Conservation (phyloP, 2,113 vertebrate species). For the Phylloscopus whistleri region DNA sequence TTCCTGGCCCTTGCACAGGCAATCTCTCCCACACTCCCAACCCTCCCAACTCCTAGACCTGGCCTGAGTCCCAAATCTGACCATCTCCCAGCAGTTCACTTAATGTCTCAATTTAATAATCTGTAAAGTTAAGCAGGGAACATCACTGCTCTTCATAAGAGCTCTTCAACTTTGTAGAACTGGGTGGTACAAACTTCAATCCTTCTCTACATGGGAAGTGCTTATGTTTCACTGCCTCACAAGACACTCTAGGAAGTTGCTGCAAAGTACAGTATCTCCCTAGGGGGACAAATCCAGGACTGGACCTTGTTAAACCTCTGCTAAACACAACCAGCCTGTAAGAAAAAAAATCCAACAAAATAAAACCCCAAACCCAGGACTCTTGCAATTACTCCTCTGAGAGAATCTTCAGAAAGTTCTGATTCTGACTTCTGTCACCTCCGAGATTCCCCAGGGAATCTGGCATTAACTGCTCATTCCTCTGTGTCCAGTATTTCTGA, state of each 20-base stretch:
- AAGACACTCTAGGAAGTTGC: background rate
- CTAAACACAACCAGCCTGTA: background rate
- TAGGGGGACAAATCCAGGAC: background rate
- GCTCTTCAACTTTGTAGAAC: background rate
- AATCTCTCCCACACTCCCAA: background rate
- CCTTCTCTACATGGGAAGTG: background rate
- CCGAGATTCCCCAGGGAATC: background rate
- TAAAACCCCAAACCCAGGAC: background rate
- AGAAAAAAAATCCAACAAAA: background rate
- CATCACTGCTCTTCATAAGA: background rate
- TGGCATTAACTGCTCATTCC: background rate
- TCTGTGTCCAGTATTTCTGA: background rate
- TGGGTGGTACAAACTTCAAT: background rate
- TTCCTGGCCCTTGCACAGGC: background rate
- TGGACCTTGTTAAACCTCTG: background rate
- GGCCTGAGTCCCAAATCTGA: background rate
- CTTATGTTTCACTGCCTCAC: background rate
- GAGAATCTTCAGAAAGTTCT: background rate
- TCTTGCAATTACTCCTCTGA: background rate
- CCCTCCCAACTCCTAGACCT: background rate
- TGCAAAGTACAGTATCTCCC: background rate
- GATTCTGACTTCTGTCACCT: background rate
- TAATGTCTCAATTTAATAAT: background rate
- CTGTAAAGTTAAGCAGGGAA: background rate
- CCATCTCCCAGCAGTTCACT: background rate